Evolutionary conservation across 2,888 invertebrate genomes (phyloP), one percentile per base, ranked within the genome.

Genomic region (Steinernema hermaphroditum): DNA sequence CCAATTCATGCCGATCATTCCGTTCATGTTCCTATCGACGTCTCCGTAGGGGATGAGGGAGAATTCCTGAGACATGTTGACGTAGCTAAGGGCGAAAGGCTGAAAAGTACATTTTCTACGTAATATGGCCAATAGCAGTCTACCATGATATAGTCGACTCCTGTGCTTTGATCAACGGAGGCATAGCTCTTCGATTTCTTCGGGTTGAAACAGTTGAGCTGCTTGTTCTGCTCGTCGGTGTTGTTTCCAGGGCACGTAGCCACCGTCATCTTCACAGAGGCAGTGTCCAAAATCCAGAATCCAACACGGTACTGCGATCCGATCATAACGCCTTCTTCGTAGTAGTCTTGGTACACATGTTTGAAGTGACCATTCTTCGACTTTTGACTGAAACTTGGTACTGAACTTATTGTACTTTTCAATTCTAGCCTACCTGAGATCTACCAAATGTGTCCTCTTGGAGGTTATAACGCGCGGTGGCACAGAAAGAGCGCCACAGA

Each of bases 51-150:
- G 54, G 19, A 54, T 54, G 24, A 54, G 54, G 6, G 9, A 6
- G 54, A 54, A 54, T 54, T 9, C 54, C 16, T 54, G 54, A 4
- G 54, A 24, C 54, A 54, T 54, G 54, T 54, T 54, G 2, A 54
- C 54, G 54, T 54, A 54, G 2, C 2, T 27, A 6, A 2, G 6
- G 2, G 54, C 2, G 27, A 54, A 54, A 27, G 54, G 54, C 54
- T 54, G 54, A 22, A 54, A 54, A 54, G 16, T 46, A 12, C n/a
- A 9, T 46, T 6, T 19, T 46, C 9, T 46, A 46, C n/a, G n/a
- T n/a, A n/a, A n/a, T n/a, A n/a, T n/a, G n/a, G n/a, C 46, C n/a
- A 16, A 19, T 46, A 9, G 46, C n/a, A 27, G 6, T 16, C 27
- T 24, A 54, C 54, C 54, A 54, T 54, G n/a, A 54, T 27, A 4